Percentiles rank a stretch among this genome's conserved stretches.
These are phyloP conservation scores for Acrossocheilus wenchowensis DNA, from an alignment of 2,797 vertebrate genomes.

Conservation along the genomic window DNA sequence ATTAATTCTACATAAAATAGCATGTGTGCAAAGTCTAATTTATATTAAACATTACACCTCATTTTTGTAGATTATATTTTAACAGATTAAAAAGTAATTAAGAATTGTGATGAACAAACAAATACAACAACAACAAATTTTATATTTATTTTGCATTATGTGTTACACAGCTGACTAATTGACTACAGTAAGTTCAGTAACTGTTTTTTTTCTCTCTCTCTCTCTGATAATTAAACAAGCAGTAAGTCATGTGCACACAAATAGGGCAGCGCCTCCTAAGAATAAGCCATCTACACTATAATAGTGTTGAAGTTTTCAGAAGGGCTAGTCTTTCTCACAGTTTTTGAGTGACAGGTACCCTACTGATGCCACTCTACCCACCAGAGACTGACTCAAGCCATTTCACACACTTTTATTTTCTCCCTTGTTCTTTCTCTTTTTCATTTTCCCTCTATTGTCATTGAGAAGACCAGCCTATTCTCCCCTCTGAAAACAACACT, in stretches of 20 bases:
- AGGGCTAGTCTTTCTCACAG: not conserved
- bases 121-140: too few species aligned
- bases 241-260: not conserved
- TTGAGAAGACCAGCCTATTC: constrained; percentile 44
- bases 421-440: constrained; percentile 37
- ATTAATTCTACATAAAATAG: too few species aligned
- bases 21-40: too few species aligned
- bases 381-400: constrained; percentile 37
- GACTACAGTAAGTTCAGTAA: not conserved
- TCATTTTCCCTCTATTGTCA: constrained; percentile 47
- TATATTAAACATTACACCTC: too few species aligned
- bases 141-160: not conserved
- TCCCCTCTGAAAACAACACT: constrained; percentile 44
- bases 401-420: constrained; percentile 50
- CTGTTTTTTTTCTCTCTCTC: too few species aligned
- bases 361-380: constrained; percentile 43
- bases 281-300: not conserved
- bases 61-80: too few species aligned
- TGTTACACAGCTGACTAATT: not conserved
- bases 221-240: not conserved
- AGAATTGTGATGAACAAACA: too few species aligned
- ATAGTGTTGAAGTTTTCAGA: not conserved
- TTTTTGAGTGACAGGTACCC: constrained; percentile 40
- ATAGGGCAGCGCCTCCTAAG: not conserved
- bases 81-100: too few species aligned